phyloP scores from a whole-genome alignment of 2,797 vertebrate genomes.

The Corythornis leucogaster region DNA sequence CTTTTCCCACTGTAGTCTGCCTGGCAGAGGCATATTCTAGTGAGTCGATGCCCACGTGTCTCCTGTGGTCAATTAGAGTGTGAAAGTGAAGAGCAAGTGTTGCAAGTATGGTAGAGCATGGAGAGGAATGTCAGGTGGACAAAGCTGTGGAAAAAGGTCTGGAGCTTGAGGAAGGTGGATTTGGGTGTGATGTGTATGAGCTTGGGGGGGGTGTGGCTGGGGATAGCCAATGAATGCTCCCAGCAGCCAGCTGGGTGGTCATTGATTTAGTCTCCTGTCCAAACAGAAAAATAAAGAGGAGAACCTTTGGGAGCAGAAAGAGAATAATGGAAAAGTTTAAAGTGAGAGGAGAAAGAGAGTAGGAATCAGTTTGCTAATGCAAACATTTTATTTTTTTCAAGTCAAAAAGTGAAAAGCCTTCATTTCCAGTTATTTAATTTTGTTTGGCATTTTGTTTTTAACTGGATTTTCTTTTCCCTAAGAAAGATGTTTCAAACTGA shows the following conservation, averaged over 20 bases:
- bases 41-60: background rate
- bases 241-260: background rate
- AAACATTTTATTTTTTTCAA: background rate
- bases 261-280: background rate
- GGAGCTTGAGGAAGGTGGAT: background rate
- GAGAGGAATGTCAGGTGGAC: background rate
- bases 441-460: background rate
- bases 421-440: background rate
- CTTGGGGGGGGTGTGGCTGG: background rate
- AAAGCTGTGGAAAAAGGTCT: background rate
- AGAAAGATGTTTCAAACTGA: background rate
- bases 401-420: background rate
- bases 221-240: background rate
- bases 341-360: background rate
- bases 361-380: background rate
- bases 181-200: background rate
- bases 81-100: background rate
- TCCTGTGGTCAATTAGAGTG: slow-evolving; percentile 43
- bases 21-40: slow-evolving; percentile 1
- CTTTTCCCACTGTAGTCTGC: background rate
- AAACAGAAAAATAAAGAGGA: background rate
- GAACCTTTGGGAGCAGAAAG: background rate
- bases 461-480: background rate
- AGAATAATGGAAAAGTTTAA: background rate
- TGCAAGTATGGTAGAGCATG: background rate